Percentiles rank a stretch among this genome's conserved stretches.
phyloP scores from a whole-genome alignment of 2,113 vertebrate species.

The Indri indri region DNA sequence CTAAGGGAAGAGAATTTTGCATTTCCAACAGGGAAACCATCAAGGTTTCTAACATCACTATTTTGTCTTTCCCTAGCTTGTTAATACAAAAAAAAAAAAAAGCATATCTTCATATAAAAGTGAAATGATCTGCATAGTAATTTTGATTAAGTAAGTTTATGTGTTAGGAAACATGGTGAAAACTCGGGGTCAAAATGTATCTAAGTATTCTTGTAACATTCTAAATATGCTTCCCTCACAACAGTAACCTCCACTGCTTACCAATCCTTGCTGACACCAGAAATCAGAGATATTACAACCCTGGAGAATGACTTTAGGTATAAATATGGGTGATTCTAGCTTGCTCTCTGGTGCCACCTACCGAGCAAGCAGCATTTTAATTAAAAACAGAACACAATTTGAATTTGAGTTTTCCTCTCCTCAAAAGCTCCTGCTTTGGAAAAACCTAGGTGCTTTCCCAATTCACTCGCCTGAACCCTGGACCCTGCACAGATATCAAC shows the following conservation, averaged over 20 bases:
- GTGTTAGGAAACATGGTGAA: background rate
- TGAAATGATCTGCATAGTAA: background rate
- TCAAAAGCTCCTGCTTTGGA: background rate
- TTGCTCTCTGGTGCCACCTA: conserved; percentile 83
- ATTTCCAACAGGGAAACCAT: background rate
- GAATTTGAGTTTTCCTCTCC: background rate
- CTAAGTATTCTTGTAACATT: background rate
- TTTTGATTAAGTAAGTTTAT: background rate
- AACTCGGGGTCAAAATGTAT: background rate
- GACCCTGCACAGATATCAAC: background rate
- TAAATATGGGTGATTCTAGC: background rate
- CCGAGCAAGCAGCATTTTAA: conserved; percentile 49
- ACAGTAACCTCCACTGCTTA: background rate
- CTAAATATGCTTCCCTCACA: background rate
- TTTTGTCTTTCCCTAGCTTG: background rate
- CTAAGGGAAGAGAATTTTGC: background rate
- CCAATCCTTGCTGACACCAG: background rate
- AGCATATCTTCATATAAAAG: background rate
- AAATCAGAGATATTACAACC: background rate
- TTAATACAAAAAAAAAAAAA: background rate
- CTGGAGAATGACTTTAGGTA: fast-evolving
- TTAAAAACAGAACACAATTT: background rate
- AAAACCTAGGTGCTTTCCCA: background rate
- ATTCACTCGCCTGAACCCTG: too few relatives aligned
- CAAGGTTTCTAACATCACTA: background rate